Evolutionary conservation across 2,888 invertebrate species (phyloP).

Genomic region (Villa cingulata): DNA sequence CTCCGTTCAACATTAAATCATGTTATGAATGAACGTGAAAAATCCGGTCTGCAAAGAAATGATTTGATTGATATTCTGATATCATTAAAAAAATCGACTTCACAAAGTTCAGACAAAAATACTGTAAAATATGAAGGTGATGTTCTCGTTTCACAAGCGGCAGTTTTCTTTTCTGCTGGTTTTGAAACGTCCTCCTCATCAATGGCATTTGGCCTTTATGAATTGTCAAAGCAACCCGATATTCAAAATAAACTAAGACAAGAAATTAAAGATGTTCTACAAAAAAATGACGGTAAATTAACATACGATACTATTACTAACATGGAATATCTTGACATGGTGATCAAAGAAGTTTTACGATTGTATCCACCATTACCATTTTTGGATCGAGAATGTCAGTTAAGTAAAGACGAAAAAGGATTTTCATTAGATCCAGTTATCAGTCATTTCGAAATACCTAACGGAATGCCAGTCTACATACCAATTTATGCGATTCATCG

Average conservation of each 20-base stretch:
- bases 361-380: conserved; percentile 33
- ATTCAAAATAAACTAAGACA: conserved; percentile 23
- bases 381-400: conserved; percentile 31
- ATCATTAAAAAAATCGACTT: conserved; percentile 25
- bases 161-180: conserved; percentile 13
- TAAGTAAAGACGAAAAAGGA: conserved; percentile 15
- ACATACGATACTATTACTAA: conserved; percentile 24
- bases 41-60: conserved; percentile 29
- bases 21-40: conserved; percentile 33
- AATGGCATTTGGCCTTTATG: conserved; percentile 23
- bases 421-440: conserved; percentile 24
- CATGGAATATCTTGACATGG: conserved; percentile 28
- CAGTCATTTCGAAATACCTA: conserved; percentile 22
- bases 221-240: conserved; percentile 23
- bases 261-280: conserved; percentile 23
- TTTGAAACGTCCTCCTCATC: conserved; percentile 20
- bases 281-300: conserved; percentile 15
- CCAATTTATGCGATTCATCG: conserved; percentile 30
- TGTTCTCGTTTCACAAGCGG: conserved; percentile 12
- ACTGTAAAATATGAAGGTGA: conserved; percentile 5
- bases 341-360: conserved; percentile 24
- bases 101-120: neutral
- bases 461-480: conserved; percentile 29
- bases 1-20: conserved; percentile 31
- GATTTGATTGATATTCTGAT: conserved; percentile 41